Base-by-base conservation (phyloP, 2,888 invertebrate genomes). In the Nasonia oneida region DNA sequence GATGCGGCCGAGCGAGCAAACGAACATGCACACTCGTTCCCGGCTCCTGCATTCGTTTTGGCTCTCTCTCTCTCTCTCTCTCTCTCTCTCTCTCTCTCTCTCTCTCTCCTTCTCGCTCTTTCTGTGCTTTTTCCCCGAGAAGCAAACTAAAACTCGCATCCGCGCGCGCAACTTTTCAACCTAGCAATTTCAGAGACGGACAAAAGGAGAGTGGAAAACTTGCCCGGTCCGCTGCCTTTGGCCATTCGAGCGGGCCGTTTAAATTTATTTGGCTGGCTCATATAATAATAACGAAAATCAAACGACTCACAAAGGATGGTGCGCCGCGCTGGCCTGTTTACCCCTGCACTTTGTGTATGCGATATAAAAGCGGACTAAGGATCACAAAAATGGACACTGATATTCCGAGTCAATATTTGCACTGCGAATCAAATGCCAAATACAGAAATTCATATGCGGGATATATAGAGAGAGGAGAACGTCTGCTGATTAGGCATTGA, bases 1-100 rank as follows among this genome's bases (percentile, higher is more conserved):
- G 81, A 53, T n/a, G 70, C 57, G 67, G 37, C 61, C 61, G 29
- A 67, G 67, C 67, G 33, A 67, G 73, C 42, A n/a, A 39, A 73
- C 73, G 42, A 23, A 42, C 42, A 39, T 73, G 42, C 18, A 42
- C 23, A 18, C n/a, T 37, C 73, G 73, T 12, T n/a, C n/a, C n/a
- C n/a, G 37, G 5, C 57, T 29, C 14, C 33, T 67, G 33, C 29
- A 67, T 67, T 67, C 67, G 67, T 67, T 33, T 15, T 67, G 33
- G 8, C 67, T 29, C 29, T 18, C 15, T 23, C 23, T 23, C 23
- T 23, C 23, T 23, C 23, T 23, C 18, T 61, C n/a, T n/a, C 53
- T n/a, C 61, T 8, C 8, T 61, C 5, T 6, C 29, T 18, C 14
- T n/a, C n/a, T n/a, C n/a, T n/a, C n/a, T n/a, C n/a, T n/a, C n/a